These are phyloP conservation scores for Brachynemurus nebulosus DNA, from an alignment of 2,888 invertebrate species.

Conservation along the genomic window DNA sequence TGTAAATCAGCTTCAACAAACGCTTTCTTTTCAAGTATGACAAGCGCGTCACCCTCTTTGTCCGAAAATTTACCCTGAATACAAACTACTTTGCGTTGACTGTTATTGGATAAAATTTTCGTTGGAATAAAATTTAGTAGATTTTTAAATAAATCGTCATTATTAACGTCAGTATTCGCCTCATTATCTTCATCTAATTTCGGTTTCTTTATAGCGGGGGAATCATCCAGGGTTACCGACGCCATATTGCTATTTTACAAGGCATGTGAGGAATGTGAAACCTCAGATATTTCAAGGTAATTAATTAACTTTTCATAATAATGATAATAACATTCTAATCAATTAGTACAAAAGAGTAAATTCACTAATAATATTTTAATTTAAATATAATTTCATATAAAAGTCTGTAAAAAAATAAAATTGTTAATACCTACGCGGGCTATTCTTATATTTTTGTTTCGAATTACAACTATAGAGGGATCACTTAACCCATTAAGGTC, in stretches of 20 bases:
- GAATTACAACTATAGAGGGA: no score
- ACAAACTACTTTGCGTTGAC: conserved; percentile 54
- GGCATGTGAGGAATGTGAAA: no score
- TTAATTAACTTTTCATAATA: no score
- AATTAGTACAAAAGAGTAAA: no score
- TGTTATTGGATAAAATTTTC: conserved; percentile 56
- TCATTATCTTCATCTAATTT: conserved; percentile 30
- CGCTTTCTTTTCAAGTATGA: conserved; percentile 69
- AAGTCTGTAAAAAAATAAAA: no score
- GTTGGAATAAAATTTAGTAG: conserved; percentile 52
- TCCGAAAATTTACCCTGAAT: conserved; percentile 54
- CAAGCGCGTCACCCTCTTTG: conserved; percentile 48
- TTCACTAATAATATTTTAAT: no score
- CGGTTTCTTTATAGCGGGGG: conserved; percentile 31
- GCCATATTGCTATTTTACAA: background rate
- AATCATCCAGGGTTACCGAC: background rate
- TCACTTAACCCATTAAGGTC: no score
- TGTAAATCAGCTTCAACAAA: conserved; percentile 52
- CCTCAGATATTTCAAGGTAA: no score
- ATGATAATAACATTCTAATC: no score
- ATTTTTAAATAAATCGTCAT: conserved; percentile 29
- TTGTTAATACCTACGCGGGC: no score
- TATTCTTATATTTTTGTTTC: no score
- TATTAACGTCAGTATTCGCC: conserved; percentile 16
- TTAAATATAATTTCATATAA: no score